phyloP scores from a whole-genome alignment of 2,888 invertebrate genomes.

The Lithophane socia region DNA sequence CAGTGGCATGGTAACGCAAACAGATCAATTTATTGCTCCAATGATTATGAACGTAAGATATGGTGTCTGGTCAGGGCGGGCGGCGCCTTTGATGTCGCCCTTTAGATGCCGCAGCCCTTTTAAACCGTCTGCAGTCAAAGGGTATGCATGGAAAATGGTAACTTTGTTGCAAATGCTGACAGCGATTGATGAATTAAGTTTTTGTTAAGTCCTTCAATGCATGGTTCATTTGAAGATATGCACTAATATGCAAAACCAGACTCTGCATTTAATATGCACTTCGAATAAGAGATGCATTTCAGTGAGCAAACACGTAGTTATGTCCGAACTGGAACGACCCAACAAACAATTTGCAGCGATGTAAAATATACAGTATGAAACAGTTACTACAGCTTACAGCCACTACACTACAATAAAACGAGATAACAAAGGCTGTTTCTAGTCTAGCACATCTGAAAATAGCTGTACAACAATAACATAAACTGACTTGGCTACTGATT shows the following conservation, averaged over 20 bases:
- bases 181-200: slow-evolving; percentile 6
- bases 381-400: slow-evolving; percentile 15
- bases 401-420: slow-evolving; percentile 39
- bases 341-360: slow-evolving; percentile 20
- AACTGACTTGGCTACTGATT: slow-evolving; percentile 53
- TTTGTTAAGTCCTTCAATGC: background rate
- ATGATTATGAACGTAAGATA: slow-evolving; percentile 61
- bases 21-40: slow-evolving; percentile 55
- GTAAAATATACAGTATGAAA: slow-evolving; percentile 27
- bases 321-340: background rate
- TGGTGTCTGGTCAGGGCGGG: slow-evolving; percentile 70
- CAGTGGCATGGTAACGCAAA: slow-evolving; percentile 40
- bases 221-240: background rate
- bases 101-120: slow-evolving; percentile 72
- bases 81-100: slow-evolving; percentile 72
- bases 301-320: slow-evolving; percentile 24
- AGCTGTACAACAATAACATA: slow-evolving; percentile 55
- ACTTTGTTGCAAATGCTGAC: slow-evolving; percentile 49
- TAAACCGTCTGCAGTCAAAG: slow-evolving; percentile 56
- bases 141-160: slow-evolving; percentile 36
- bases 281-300: slow-evolving; percentile 15
- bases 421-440: slow-evolving; percentile 49
- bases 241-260: background rate
- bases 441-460: slow-evolving; percentile 53
- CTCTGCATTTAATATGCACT: slow-evolving; percentile 2